Conservation (phyloP, 2,113 vertebrate species). For the Lagopus leucura region DNA sequence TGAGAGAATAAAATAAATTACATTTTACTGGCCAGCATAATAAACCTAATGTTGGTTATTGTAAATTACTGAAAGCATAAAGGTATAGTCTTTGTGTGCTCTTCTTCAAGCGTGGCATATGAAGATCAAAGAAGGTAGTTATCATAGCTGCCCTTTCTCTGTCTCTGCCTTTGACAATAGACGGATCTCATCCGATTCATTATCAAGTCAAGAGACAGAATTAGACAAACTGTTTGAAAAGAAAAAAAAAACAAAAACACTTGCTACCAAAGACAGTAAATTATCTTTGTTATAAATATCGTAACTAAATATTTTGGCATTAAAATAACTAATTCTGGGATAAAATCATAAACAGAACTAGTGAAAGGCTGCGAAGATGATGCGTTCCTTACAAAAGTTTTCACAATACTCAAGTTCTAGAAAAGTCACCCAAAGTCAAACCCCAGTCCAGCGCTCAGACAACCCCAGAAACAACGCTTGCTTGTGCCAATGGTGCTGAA, state of each 20-base stretch:
- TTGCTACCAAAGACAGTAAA: neutral
- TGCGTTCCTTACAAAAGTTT: accelerated
- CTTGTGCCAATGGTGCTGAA: neutral
- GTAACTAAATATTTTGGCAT: neutral
- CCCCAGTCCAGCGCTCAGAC: no score
- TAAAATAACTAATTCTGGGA: neutral
- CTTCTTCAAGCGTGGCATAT: neutral
- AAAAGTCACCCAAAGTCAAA: neutral
- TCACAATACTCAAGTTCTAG: neutral
- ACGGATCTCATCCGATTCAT: neutral
- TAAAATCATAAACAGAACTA: neutral
- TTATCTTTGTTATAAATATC: neutral
- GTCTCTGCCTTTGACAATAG: neutral
- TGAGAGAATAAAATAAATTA: slow-evolving; percentile 26
- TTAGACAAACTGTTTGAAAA: neutral
- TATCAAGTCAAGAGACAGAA: neutral
- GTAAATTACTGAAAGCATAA: slow-evolving; percentile 30
- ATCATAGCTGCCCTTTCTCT: neutral
- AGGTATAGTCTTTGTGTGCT: neutral
- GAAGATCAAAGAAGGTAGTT: slow-evolving; percentile 21
- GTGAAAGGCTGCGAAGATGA: neutral
- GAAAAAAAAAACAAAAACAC: neutral
- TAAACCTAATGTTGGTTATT: slow-evolving; percentile 22
- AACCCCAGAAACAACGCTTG: neutral
- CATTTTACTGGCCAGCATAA: slow-evolving; percentile 28